These are phyloP conservation scores for Argyrosomus regius DNA, from an alignment of 2,797 vertebrate species.

Conservation along the genomic window DNA sequence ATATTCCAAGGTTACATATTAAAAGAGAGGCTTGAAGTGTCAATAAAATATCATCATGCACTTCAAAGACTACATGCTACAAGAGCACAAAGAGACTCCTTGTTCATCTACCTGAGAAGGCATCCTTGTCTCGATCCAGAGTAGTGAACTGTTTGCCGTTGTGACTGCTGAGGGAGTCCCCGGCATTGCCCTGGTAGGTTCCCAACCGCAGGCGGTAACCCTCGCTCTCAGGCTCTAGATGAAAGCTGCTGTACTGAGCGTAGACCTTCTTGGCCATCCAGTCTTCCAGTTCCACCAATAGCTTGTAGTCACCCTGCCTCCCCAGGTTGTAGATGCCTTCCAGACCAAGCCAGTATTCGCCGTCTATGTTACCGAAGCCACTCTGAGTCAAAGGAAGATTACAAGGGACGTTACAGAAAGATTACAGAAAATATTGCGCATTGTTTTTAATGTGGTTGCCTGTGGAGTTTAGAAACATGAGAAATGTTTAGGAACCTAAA, in stretches of 20 bases:
- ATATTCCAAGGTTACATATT: background rate
- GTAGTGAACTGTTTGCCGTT: constrained; percentile 98
- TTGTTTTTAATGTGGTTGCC: constrained; percentile 55
- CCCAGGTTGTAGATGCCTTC: constrained; percentile 94
- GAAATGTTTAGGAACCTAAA: constrained; percentile 64
- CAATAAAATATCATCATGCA: background rate
- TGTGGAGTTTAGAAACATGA: constrained; percentile 68
- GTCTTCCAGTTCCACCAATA: constrained; percentile 96
- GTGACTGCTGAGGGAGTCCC: constrained; percentile 95
- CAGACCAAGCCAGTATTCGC: constrained; percentile 97
- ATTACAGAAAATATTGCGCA: constrained; percentile 52
- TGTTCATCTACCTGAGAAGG: constrained; percentile 88
- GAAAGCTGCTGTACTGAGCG: constrained; percentile 96
- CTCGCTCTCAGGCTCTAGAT: constrained; percentile 93
- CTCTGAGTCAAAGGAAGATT: constrained; percentile 86
- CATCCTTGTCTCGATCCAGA: constrained; percentile 95
- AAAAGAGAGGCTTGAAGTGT: background rate
- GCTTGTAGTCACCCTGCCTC: constrained; percentile 94
- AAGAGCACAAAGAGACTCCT: background rate
- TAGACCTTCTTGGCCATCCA: constrained; percentile 99
- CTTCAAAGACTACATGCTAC: background rate
- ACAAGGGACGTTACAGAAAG: constrained; percentile 60
- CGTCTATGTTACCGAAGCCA: constrained; percentile 96
- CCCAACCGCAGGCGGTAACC: constrained; percentile 93
- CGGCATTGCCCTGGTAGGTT: constrained; percentile 96